Base-by-base conservation (phyloP, 2,888 invertebrate genomes). In the Meloe dianella region DNA sequence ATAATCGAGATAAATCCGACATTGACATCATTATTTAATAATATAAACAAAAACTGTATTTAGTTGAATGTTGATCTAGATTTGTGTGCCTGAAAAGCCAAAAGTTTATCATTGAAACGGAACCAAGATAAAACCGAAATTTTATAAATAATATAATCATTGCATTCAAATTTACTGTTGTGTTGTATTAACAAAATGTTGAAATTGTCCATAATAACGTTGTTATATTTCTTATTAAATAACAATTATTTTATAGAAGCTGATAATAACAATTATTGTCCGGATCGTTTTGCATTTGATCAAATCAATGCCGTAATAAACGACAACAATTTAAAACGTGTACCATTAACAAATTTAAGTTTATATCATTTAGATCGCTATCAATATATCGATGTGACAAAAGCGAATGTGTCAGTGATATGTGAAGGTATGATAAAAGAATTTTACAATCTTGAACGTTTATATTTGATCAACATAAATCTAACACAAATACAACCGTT, bases 401-500 rank as follows among this genome's bases (percentile, higher is more conserved):
- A 67, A 60, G 77, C 75, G 1, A 78, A 78, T 60, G 75, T 76
- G 4, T 73, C 73, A 1, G 71, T 73, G 17, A 67, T 80, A 30
- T 79, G 80, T 64, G 75, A 76, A 60, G 77, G 76, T 41, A 78
- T 78, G 72, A 71, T 80, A 1, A 77, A 75, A 62, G 73, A 76
- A 58, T 78, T 79, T 65, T 69, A 68, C 4, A 30, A 60, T 27
- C 59, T 79, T 38, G 69, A 75, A 69, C 63, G 60, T 8, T 68
- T 80, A 4, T 64, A 71, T 22, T 57, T 80, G 9, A 76, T 78
- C 22, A 73, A 72, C 47, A 73, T 74, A 0, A 78, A 78, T 61
- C 63, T 80, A 14, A 70, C 74, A 14, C 62, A 61, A 56, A 76
- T 80, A 20, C 71, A 78, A 62, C 70, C 73, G 5, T 71, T 71